Conservation (phyloP, 2,888 invertebrate species). For the Acronicta psi region DNA sequence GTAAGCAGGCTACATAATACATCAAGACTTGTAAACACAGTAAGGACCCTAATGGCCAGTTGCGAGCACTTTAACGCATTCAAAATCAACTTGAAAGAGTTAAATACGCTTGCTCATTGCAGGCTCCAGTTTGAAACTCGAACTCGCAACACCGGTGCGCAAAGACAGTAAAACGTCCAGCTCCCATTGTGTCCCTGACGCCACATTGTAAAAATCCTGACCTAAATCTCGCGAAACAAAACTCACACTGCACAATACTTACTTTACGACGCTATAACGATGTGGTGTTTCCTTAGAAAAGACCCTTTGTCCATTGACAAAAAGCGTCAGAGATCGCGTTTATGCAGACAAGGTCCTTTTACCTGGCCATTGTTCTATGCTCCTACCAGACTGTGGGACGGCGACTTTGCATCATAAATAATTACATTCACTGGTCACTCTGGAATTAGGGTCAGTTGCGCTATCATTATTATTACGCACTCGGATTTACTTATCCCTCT, state of each 20-base stretch:
- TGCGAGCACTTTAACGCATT: slow-evolving; percentile 43
- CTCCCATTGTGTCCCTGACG: slow-evolving; percentile 79
- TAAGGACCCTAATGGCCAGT: slow-evolving; percentile 42
- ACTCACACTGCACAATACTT: slow-evolving; percentile 84
- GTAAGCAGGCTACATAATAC: slow-evolving; percentile 31
- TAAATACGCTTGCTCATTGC: slow-evolving; percentile 38
- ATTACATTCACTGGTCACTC: slow-evolving; percentile 86
- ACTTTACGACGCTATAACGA: slow-evolving; percentile 88
- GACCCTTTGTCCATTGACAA: slow-evolving; percentile 87
- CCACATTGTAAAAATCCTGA: slow-evolving; percentile 87
- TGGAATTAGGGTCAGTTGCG: slow-evolving; percentile 83
- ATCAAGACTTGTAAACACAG: slow-evolving; percentile 45
- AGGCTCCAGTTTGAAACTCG: slow-evolving; percentile 52
- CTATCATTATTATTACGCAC: slow-evolving; percentile 82
- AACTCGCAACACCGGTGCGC: slow-evolving; percentile 56
- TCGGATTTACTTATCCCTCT: slow-evolving; percentile 83
- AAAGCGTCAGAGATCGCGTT: slow-evolving; percentile 85
- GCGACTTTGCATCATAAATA: slow-evolving; percentile 84
- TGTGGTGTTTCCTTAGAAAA: slow-evolving; percentile 88
- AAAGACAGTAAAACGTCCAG: slow-evolving; percentile 74
- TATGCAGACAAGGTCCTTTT: slow-evolving; percentile 84
- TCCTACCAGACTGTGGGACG: slow-evolving; percentile 84
- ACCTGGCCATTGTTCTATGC: slow-evolving; percentile 85
- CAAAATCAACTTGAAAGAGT: slow-evolving; percentile 51
- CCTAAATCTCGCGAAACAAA: slow-evolving; percentile 87